Base-by-base conservation (phyloP, 2,797 vertebrate genomes). In the Phataginus tricuspis region DNA sequence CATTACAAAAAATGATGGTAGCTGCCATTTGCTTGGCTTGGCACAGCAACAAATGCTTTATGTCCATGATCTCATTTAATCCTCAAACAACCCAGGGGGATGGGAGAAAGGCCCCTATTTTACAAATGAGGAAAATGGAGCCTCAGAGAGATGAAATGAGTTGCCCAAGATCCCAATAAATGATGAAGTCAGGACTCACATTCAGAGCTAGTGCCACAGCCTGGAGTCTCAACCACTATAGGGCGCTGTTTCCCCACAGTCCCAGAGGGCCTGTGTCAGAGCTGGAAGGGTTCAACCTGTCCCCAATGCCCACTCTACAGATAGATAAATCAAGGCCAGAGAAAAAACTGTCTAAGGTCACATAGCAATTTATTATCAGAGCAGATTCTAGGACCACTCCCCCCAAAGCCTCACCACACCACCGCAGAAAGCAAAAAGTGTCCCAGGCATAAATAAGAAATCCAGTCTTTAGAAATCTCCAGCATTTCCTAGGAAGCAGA, bases 51-150 rank as follows among this genome's bases (percentile, higher is more conserved):
- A 85, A 34, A 74, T 34, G 61, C 49, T 96, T 93, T 75, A 80
- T 84, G 82, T 66, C 19, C 19, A 23, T 80, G 78, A 97, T 82
- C 90, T 87, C 71, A 74, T 39, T 91, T 78, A 96, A 94, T 95
- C 68, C 57, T 72, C 63, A 45, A 10, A n/a, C 34, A 75, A 31
- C 80, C 53, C 61, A 63, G 49, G 95, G 53, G 68, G 64, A 63
- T 39, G 34, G 71, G 29, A 75, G 85, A 5, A 59, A 51, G 79
- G 72, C 45, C 61, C 15, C 53, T 91, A 16, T 39, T 82, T 68
- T 57, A 79, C 29, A 42, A 18, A 63, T 4, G 63, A 80, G 34
- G 78, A 71, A 64, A 64, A 88, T 12, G 21, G 91, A 66, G 45
- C 63, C 83, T 55, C 66, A 49, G 66, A 92, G n/a, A 84, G 31